Base-by-base conservation (phyloP, 1,140 invertebrate genomes). In the Saxidomus purpurata region DNA sequence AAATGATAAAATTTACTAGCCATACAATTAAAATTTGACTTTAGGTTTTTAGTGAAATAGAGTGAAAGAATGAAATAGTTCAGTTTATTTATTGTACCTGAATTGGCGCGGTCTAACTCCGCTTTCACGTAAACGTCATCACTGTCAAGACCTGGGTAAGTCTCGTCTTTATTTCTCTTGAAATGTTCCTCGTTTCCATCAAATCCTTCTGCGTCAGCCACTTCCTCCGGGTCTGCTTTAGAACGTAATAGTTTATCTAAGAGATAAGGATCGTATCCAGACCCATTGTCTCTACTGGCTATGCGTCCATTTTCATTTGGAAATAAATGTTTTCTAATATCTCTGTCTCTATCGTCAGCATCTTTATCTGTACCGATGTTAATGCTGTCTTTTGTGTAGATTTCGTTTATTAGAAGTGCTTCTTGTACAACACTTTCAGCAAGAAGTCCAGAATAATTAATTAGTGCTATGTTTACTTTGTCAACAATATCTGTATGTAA, bases 381-480 rank as follows among this genome's bases (percentile, higher is more conserved):
- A 4, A 79, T 47, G 31, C 25, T 87, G 31, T 80, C 86, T 19
- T 38, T n/a, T 25, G 22, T 47, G 34, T 87, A 80, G 15, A 87
- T 80, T 9, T 87, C 86, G 47, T 87, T 87, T 63, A 87, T 79
- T 13, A 87, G 76, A 31, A 87, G 31, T 1, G 86, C 86, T 69
- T 87, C 86, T 43, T 80, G 74, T 31, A 87, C 3, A 17, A 87
- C 55, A 52, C 25, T 80, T 19, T 87, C 86, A 25, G 86, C 86
- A 9, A 87, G 34, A 0, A 34, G 15, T 1, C 55, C 31, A 17
- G 74, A 87, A 61, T 43, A 85, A n/a, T 85, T 49, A 11, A 47
- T 43, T 1, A 85, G 40, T 15, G 63, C 63, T 31, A 71, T 52
- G 31, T 13, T 79, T 8, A 34, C 22, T 77, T 47, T 52, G 25